phyloP scores from a whole-genome alignment of 2,797 vertebrate species.

The Paramormyrops hopkinsi region DNA sequence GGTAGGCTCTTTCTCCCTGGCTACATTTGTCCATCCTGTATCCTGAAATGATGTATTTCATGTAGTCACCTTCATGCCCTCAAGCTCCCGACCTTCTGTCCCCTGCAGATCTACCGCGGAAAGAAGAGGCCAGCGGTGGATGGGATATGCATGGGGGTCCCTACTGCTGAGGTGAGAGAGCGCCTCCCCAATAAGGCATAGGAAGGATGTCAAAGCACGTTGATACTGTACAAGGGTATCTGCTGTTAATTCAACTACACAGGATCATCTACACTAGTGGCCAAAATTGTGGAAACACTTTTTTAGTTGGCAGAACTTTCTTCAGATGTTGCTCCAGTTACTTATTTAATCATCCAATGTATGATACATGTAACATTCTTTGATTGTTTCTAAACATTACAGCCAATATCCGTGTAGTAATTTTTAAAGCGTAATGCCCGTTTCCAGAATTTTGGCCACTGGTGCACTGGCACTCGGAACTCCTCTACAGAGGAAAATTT shows the following conservation, averaged over 20 bases:
- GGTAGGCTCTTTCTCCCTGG: not conserved
- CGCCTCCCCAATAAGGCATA: not conserved
- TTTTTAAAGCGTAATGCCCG: not conserved
- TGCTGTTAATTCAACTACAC: not conserved
- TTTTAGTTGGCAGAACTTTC: not conserved
- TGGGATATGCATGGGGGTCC: conserved; percentile 84
- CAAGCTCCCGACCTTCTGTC: conserved; percentile 26
- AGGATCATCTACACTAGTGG: not conserved
- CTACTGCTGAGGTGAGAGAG: conserved; percentile 79
- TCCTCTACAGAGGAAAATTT: not conserved
- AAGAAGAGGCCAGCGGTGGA: conserved; percentile 88
- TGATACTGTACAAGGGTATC: not conserved
- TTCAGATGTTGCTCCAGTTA: not conserved
- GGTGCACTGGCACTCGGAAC: not conserved
- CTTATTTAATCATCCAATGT: not conserved
- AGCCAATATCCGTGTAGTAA: not conserved
- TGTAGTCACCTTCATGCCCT: not conserved
- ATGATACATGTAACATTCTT: not conserved
- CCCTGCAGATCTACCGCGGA: conserved; percentile 78
- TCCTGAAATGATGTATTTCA: not conserved
- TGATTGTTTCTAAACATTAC: not conserved
- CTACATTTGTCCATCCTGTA: not conserved
- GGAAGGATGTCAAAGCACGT: not conserved
- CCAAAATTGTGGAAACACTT: not conserved
- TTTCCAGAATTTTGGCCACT: not conserved